Evolutionary conservation across 2,888 invertebrate genomes (phyloP), one percentile per base, ranked within the genome.

Genomic region (Antheraea yamamai): DNA sequence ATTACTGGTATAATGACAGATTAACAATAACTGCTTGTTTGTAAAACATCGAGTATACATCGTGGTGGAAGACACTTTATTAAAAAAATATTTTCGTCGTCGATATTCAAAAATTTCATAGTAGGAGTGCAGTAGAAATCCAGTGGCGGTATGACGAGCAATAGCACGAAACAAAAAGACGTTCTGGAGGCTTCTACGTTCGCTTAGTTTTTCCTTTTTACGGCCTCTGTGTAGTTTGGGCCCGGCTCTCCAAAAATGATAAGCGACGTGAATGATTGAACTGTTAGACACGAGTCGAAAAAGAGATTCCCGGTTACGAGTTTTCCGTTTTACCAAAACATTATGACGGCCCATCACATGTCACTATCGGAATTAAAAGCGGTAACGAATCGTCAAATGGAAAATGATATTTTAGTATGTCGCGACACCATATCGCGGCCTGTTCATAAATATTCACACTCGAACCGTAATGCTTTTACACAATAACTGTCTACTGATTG

Each of bases 401-500:
- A 80, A 81, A 85, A 83, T 78, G 87, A 87, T 89, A 88, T 91
- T 92, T 92, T 85, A 91, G 88, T 87, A 85, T 85, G 87, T 89
- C 86, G 88, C 85, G 83, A 79, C 77, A 47, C 47, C 47, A 12
- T 47, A 47, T 47, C 86, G 88, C 85, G 83, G 79, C 76, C 79
- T 75, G 80, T 90, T 92, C 90, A 94, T 93, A 93, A 93, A 94
- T 93, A 94, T 94, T 93, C 91, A 93, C 88, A 87, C 86, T 87
- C 83, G 84, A 30, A 66, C 16, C 82, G 85, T 12, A 88, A 90
- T 87, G 92, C 92, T 91, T 92, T 92, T 89, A 90, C 87, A 68
- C 23, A 88, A 87, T 85, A 87, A 87, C 86, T 81, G 82, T 82
- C 82, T 8, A 86, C 87, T 91, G 92, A 92, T 92, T 92, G 93